Base-by-base conservation (phyloP, 2,113 vertebrate species). In the Corydoras sp. region DNA sequence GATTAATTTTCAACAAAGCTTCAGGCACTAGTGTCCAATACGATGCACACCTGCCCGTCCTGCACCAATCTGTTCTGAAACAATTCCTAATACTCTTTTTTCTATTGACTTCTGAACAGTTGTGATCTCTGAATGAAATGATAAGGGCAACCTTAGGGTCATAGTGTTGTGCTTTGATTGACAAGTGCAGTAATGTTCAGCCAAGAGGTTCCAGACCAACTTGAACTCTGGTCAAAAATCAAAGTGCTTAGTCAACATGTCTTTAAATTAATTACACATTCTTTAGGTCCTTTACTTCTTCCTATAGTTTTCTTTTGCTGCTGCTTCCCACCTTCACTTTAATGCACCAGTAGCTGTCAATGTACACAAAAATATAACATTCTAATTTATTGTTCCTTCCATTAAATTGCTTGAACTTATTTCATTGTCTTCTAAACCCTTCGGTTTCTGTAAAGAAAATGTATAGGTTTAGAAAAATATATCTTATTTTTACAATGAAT, bases 181-280 rank as follows among this genome's bases (percentile, higher is more conserved):
- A 70, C 67, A 73, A 65, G n/a, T 14, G 30, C 55, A 61, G 50
- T 66, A 18, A 62, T 54, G 50, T 71, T 71, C 49, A 62, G 69
- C 69, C 58, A 62, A 54, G 58, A 15, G 50, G 59, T 43, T 74
- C 35, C 70, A 62, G 62, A 73, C 55, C 31, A 70, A 54, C 18
- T 29, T 54, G 55, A 75, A 72, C 48, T 68, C 32, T 65, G 70
- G 48, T 68, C 66, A 68, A 49, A 48, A 15, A 2, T 51, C 7
- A 15, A 24, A 70, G 68, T 9, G 67, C 56, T 43, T 70, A 66
- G 62, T 54, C 58, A 72, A 66, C 35, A 31, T 66, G 76, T 68
- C 63, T 80, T 81, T 85, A 77, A 85, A 85, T 86, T 82, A 86
- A 85, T 86, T 76, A 83, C 75, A 74, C 73, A 77, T 81, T 68